Evolutionary conservation across 2,888 invertebrate species (phyloP).

Genomic region (Dynastes hyllus): DNA sequence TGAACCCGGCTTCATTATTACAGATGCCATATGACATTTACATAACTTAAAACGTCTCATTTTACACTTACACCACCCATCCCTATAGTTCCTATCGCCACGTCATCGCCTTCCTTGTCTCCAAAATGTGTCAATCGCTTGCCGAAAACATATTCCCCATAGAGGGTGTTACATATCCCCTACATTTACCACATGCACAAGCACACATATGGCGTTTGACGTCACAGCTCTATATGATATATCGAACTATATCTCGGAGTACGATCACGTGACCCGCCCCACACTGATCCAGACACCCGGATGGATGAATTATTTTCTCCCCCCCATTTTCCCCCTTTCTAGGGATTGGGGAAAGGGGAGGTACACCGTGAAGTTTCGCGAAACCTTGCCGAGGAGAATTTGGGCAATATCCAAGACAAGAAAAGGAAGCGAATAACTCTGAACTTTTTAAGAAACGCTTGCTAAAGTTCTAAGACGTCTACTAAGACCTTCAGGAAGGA

Average conservation of each 20-base stretch:
- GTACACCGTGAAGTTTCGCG: too few species aligned
- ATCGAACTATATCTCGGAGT: constrained; percentile 57
- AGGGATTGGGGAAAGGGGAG: too few species aligned
- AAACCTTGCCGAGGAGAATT: too few species aligned
- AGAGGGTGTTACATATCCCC: not conserved
- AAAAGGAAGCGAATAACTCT: too few species aligned
- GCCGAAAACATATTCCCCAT: not conserved
- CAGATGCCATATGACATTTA: too few species aligned
- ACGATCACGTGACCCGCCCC: constrained; percentile 58
- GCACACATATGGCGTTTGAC: not conserved
- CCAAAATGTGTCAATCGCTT: not conserved
- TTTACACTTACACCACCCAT: not conserved
- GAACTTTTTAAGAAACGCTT: too few species aligned
- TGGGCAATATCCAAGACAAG: too few species aligned
- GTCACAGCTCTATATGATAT: constrained; percentile 55
- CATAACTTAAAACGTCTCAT: not conserved
- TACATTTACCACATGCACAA: not conserved
- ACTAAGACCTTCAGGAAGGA: too few species aligned
- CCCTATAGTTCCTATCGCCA: not conserved
- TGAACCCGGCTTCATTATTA: too few species aligned
- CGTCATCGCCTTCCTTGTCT: too few species aligned
- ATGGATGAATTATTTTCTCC: constrained; percentile 58
- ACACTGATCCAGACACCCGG: constrained; percentile 50
- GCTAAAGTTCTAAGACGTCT: too few species aligned
- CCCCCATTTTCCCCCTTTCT: too few species aligned